These are phyloP conservation scores for Misgurnus mizolepis DNA, from an alignment of 2,113 vertebrate species.

Conservation along the genomic window DNA sequence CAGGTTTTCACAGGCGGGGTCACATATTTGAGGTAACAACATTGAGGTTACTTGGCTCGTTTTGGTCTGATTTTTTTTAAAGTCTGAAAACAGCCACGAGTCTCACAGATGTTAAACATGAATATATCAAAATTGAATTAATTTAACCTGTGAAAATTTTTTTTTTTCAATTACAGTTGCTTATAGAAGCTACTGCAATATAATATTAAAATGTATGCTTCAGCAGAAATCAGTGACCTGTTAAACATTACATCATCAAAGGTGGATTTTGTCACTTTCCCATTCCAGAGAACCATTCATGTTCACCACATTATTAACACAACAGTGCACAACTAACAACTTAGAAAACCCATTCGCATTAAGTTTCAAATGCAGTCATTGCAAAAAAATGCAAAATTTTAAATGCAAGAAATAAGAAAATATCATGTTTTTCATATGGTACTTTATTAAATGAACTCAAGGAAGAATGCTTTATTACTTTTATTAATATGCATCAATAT, in stretches of 20 bases:
- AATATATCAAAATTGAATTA: background rate
- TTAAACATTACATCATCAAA: background rate
- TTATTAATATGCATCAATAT: no score
- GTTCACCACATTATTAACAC: background rate
- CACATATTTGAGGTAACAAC: no score
- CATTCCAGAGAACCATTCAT: background rate
- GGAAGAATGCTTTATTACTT: no score
- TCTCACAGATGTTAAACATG: constrained; percentile 10
- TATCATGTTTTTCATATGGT: no score
- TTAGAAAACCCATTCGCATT: background rate
- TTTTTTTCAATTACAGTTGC: no score
- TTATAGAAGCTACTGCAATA: background rate
- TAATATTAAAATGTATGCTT: background rate
- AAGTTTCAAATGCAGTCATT: no score
- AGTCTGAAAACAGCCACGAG: background rate
- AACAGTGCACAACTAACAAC: background rate
- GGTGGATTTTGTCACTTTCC: background rate
- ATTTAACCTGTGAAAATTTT: background rate
- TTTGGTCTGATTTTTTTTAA: background rate
- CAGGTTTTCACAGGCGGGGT: no score
- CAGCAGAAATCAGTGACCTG: background rate
- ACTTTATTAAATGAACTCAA: no score
- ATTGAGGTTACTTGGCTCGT: background rate
- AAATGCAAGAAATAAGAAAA: no score
- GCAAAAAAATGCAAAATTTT: no score